Evolutionary conservation across 2,888 invertebrate genomes (phyloP), one percentile per base, ranked within the genome.

Genomic region (Leptinotarsa juncta): DNA sequence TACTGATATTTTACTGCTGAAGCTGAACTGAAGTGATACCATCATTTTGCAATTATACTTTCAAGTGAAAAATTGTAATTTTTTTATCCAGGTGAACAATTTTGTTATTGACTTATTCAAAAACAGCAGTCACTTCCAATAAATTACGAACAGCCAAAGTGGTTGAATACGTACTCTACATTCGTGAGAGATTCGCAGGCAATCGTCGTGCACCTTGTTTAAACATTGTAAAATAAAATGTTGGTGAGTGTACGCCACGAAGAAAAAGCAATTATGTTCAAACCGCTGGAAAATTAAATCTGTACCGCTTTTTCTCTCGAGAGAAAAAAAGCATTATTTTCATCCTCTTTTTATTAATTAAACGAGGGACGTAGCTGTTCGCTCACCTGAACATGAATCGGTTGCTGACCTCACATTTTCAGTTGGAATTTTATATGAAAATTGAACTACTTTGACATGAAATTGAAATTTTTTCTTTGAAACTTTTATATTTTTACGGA

Each of bases 211-310:
- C 23, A 23, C 16, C 60, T 26, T 67, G 20, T 67, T 67, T 67
- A n/a, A 70, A 62, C 60, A 60, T 62, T 50, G 60, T 16, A 26
- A 20, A 49, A 70, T 65, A 32, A 70, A 60, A 55, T 60, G 51
- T 60, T 20, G 42, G 65, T 51, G 51, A 49, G 51, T 67, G 50
- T 51, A 65, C 49, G 32, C 48, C 32, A n/a, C 51, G 23, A 65
- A 65, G 71, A 42, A 53, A 71, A 65, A 51, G 67, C 50, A 67
- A 55, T 73, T 69, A 65, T 65, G 65, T 65, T 60, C 62, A 65
- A 65, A 69, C 69, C 69, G 65, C 73, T 69, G 73, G 68, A 69
- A 69, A 73, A 73, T 73, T 49, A 65, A 69, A 73, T 69, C 65
- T 53, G 65, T 55, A 20, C 26, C 48, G 69, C 32, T 65, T 55